Percentiles rank a stretch among this genome's conserved stretches.
These are phyloP conservation scores for Panzeria rudis DNA, from an alignment of 2,888 invertebrate species.

Conservation along the genomic window DNA sequence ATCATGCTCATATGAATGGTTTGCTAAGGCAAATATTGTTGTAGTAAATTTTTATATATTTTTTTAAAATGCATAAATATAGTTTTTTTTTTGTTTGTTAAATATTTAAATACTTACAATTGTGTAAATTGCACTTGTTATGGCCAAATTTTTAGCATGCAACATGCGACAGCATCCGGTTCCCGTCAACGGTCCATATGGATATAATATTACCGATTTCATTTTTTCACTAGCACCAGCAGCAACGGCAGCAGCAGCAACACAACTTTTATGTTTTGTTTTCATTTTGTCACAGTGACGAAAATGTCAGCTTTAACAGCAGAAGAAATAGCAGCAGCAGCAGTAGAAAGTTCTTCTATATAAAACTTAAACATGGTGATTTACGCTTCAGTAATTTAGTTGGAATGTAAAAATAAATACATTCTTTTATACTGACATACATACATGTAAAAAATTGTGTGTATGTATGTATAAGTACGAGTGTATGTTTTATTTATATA, in stretches of 20 bases:
- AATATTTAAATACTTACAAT: conserved; percentile 85
- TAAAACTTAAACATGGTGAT: conserved; percentile 57
- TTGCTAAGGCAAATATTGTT: not conserved
- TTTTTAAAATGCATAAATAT: not conserved
- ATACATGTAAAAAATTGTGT: not conserved
- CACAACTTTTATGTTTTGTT: conserved; percentile 77
- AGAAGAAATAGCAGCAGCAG: conserved; percentile 72
- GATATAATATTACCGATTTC: conserved; percentile 85
- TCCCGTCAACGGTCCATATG: conserved; percentile 84
- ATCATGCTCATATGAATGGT: not conserved
- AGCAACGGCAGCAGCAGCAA: conserved; percentile 75
- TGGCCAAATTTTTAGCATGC: conserved; percentile 89
- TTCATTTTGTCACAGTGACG: conserved; percentile 75
- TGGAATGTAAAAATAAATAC: conserved; percentile 11
- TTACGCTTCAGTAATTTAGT: conserved; percentile 60
- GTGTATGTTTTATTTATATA: not conserved
- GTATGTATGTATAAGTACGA: not conserved
- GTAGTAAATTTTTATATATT: not conserved
- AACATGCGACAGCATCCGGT: conserved; percentile 87
- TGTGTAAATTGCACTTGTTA: conserved; percentile 89
- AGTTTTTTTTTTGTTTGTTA: conserved; percentile 13
- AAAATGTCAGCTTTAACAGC: conserved; percentile 74
- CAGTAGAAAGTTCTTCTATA: not conserved
- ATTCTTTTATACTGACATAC: not conserved
- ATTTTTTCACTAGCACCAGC: conserved; percentile 81